A percentile compares a stretch with the other conserved stretches of the same genome.
These are phyloP conservation scores for Drosophila sp. DNA, from an alignment of 1,140 invertebrate species.

Conservation along the genomic window DNA sequence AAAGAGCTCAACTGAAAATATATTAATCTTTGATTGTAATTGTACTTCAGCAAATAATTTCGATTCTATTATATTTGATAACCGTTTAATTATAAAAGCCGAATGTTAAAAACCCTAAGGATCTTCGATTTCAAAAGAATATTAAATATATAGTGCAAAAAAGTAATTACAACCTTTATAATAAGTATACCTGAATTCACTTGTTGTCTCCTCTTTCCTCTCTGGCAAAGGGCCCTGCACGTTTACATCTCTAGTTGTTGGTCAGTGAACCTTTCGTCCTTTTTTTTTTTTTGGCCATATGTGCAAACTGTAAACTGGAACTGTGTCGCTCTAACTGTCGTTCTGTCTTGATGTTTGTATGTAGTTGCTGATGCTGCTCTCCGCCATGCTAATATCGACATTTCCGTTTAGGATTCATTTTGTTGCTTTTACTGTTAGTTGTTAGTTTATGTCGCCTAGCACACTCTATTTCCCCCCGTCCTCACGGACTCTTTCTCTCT, in stretches of 20 bases:
- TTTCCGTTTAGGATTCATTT: conserved; percentile 81
- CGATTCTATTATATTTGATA: no score
- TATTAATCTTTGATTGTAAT: no score
- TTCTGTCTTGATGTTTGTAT: conserved; percentile 45
- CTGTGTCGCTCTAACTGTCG: conserved; percentile 58
- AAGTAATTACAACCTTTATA: not conserved
- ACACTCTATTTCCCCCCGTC: conserved; percentile 17
- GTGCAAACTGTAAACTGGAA: conserved; percentile 58
- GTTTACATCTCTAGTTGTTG: conserved; percentile 35
- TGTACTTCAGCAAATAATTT: no score
- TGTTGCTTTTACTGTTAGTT: conserved; percentile 60
- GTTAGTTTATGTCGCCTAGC: conserved; percentile 41
- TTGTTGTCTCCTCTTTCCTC: not conserved
- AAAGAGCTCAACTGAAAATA: no score
- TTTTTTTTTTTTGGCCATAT: conserved; percentile 50
- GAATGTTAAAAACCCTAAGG: no score
- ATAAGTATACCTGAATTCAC: not conserved
- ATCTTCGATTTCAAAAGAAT: no score
- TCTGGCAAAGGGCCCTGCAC: conserved; percentile 23
- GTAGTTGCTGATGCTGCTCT: conserved; percentile 33
- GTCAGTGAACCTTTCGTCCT: not conserved
- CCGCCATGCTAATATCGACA: conserved; percentile 77
- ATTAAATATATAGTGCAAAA: no score
- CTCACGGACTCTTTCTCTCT: not conserved
- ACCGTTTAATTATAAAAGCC: no score